phyloP scores from a whole-genome alignment of 1,140 invertebrate species.

The Drosophila albomicans region DNA sequence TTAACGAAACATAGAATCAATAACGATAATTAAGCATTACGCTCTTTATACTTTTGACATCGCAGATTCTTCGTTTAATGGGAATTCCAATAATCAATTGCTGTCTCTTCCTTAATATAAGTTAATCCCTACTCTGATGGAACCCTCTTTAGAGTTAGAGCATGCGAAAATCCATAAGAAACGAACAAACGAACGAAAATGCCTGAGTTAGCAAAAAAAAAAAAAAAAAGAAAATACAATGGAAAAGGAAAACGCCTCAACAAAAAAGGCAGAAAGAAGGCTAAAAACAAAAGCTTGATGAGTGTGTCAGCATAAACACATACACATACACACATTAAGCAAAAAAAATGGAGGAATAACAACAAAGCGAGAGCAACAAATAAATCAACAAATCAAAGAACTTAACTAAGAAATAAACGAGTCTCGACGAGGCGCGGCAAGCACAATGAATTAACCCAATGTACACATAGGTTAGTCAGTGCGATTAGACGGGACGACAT shows the following conservation, averaged over 20 bases:
- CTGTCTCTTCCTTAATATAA: neutral
- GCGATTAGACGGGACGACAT: constrained; percentile 17
- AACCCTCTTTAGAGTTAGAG: constrained; percentile 14
- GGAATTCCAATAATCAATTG: neutral
- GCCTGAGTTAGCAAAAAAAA: constrained; percentile 27
- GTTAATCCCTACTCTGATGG: neutral
- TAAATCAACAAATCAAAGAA: constrained; percentile 66
- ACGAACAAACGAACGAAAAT: constrained; percentile 15
- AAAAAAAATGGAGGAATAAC: neutral
- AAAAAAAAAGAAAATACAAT: neutral
- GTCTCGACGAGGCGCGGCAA: constrained; percentile 26
- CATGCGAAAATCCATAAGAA: constrained; percentile 17
- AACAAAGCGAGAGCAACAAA: constrained; percentile 26
- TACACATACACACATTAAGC: neutral
- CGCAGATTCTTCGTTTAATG: neutral
- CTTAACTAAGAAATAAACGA: constrained; percentile 59
- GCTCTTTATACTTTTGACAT: too few relatives aligned
- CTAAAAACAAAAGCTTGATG: constrained; percentile 30
- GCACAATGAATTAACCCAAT: constrained; percentile 41
- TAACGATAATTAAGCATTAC: too few relatives aligned
- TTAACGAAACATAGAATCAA: too few relatives aligned
- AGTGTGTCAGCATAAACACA: constrained; percentile 45
- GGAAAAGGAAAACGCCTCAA: neutral
- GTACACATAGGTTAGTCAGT: constrained; percentile 37
- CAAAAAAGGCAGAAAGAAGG: constrained; percentile 16